Conservation (phyloP, 2,113 vertebrate species). For the Hypomesus transpacificus region DNA sequence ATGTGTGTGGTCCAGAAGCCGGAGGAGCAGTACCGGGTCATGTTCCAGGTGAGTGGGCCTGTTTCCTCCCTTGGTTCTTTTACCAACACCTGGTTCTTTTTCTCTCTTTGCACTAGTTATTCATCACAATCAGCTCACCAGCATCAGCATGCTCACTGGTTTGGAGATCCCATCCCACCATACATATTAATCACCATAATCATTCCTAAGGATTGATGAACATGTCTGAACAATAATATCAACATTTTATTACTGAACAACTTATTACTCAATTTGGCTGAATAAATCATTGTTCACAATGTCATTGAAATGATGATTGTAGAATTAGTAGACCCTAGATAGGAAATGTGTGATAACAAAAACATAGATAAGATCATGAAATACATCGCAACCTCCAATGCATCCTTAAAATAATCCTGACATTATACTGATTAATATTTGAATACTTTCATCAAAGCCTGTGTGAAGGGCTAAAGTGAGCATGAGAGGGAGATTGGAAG, state of each 20-base stretch:
- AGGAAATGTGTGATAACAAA: neutral
- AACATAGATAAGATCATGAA: neutral
- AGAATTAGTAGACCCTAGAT: neutral
- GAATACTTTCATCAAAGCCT: conserved; percentile 25
- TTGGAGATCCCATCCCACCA: neutral
- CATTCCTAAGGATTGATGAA: neutral
- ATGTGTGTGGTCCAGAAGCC: conserved; percentile 91
- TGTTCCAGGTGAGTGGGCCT: conserved; percentile 82
- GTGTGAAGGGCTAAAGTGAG: conserved; percentile 6
- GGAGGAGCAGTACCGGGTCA: conserved; percentile 89
- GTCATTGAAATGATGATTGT: too few species aligned
- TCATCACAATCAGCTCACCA: neutral
- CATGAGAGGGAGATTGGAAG: conserved; percentile 11
- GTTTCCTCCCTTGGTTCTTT: neutral
- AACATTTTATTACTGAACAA: neutral
- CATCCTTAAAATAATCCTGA: conserved; percentile 16
- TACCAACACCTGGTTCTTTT: neutral
- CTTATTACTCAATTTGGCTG: neutral
- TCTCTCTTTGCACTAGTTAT: neutral
- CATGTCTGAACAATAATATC: neutral
- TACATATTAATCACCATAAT: neutral
- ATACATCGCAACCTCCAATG: neutral
- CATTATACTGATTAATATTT: conserved; percentile 31
- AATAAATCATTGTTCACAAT: too few species aligned
- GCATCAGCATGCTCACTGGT: neutral